Base-by-base conservation (phyloP, 2,888 invertebrate species). In the Erebia palarica region DNA sequence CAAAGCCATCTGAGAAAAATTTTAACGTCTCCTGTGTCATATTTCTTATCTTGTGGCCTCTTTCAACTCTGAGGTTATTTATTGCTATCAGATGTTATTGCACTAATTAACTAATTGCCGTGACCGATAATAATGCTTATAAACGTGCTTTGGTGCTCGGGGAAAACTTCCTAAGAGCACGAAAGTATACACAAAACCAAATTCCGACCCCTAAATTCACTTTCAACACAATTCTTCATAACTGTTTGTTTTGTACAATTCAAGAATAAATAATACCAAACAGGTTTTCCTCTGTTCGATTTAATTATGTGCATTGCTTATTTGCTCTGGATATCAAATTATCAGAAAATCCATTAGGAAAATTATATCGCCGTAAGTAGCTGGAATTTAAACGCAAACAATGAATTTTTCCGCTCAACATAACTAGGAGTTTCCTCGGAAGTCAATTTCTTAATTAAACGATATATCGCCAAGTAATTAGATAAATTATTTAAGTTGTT, bases 401-500 rank as follows among this genome's bases (percentile, higher is more conserved):
- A 58, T 51, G 49, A 57, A 53, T 63, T 69, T 61, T 66, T 44
- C 59, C 60, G 58, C 18, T 59, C 60, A 59, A 66, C 49, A 58
- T 70, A 67, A 68, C 47, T 70, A 66, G 67, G 67, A 71, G 68
- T 68, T 66, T 71, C 68, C 61, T 67, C 69, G 67, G 70, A 65
- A 75, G 70, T 72, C 76, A 76, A 75, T 76, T 74, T 75, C 73
- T 74, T 76, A 76, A 76, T 76, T 75, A 76, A 76, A 73, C 75
- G 76, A 75, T 73, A 74, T 71, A 74, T 74, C 70, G 70, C 65
- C 64, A 73, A 70, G 75, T 76, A 77, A 76, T 78, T 76, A 76
- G 69, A 72, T 78, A 76, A 77, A 75, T 76, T 73, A 76, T 76
- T 73, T 73, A 73, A 76, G 71, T 77, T 76, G 77, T 79, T 74